phyloP scores from a whole-genome alignment of 2,113 vertebrate species.

The Otolemur garnettii region DNA sequence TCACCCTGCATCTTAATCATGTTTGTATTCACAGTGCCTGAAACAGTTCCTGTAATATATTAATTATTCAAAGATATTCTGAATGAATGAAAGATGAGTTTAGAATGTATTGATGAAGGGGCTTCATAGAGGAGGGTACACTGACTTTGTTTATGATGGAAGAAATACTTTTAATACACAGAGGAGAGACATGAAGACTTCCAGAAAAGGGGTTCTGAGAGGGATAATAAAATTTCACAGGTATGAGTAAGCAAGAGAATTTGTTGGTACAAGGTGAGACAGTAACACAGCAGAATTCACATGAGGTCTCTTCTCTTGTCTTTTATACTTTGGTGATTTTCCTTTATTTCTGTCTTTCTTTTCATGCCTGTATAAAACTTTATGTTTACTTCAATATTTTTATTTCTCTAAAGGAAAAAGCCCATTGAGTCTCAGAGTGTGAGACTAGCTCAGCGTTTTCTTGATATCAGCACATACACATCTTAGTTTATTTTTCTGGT shows the following conservation, averaged over 20 bases:
- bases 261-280: neutral
- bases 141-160: neutral
- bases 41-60: neutral
- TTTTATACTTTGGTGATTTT: neutral
- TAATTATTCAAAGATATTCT: neutral
- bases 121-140: neutral
- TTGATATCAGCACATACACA: neutral
- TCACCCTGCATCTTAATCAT: neutral
- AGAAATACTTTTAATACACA: neutral
- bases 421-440: neutral
- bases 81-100: neutral
- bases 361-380: neutral
- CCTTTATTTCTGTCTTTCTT: neutral
- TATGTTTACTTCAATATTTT: conserved; percentile 33
- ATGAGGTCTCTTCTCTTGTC: neutral
- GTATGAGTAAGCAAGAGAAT: neutral
- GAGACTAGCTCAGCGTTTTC: conserved; percentile 10
- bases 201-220: neutral
- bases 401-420: conserved; percentile 53
- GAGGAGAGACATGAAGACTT: neutral
- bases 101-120: neutral
- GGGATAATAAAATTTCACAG: neutral
- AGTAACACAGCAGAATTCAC: neutral
- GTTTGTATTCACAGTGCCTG: neutral
- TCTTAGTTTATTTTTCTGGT: neutral